A percentile compares a stretch with the other conserved stretches of the same genome.
phyloP scores from a whole-genome alignment of 2,888 invertebrate species.

The Boloria euphrosyne region DNA sequence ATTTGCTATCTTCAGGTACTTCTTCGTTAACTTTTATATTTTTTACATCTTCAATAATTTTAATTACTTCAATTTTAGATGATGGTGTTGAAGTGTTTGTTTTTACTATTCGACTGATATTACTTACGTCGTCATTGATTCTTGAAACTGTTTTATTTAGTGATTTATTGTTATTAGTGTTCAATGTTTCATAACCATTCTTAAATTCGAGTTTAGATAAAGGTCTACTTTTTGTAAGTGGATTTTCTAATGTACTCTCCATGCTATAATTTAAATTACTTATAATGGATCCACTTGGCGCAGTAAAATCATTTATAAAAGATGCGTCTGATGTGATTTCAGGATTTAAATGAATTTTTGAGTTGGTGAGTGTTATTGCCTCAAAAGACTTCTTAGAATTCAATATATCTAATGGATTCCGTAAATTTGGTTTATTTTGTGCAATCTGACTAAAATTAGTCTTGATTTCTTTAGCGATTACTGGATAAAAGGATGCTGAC shows the following conservation, averaged over 20 bases:
- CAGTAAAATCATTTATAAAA: not conserved
- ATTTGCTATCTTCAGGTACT: not conserved
- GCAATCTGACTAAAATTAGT: too few relatives aligned
- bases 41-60: not conserved
- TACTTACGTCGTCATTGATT: not conserved
- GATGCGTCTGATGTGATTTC: too few relatives aligned
- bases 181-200: not conserved
- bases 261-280: not conserved
- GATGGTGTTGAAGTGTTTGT: not conserved
- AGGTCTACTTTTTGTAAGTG: not conserved
- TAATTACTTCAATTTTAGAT: not conserved
- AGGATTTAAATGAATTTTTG: too few relatives aligned
- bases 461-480: too few relatives aligned
- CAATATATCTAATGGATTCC: too few relatives aligned
- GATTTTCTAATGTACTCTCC: not conserved
- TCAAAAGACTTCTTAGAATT: too few relatives aligned
- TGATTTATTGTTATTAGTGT: not conserved
- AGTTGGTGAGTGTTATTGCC: too few relatives aligned
- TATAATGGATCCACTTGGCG: not conserved
- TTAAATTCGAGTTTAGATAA: not conserved
- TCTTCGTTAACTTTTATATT: not conserved
- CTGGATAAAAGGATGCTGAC: too few relatives aligned
- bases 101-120: not conserved
- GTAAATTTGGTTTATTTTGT: too few relatives aligned
- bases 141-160: not conserved